Evolutionary conservation across 2,888 invertebrate species (phyloP), one percentile per base, ranked within the genome.

Genomic region (Lucinisca nassula): DNA sequence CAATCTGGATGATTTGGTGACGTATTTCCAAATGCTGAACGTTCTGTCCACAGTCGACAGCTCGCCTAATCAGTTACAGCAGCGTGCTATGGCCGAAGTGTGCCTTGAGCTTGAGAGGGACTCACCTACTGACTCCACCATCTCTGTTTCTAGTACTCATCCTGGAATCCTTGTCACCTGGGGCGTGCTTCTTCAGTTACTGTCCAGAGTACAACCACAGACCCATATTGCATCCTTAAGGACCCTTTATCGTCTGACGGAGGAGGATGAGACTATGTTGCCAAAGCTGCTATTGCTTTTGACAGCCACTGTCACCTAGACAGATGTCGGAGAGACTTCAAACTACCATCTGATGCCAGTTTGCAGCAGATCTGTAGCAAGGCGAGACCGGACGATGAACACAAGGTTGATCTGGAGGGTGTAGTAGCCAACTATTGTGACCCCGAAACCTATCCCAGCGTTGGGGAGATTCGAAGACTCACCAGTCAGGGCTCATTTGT

Each of bases 291-390:
- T 37, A 30, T 12, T 38, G 72, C 72, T 37, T 72, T 72, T 24
- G 72, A 72, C 38, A 72, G 72, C 30, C 72, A 72, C 24, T 72
- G 37, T 24, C 72, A 72, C 37, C 72, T 72, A 14, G 72, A 72
- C 30, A n/a, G 72, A 38, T 38, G 38, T n/a, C 37, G 37, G n/a
- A 4, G 8, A 21, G 72, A 38, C 10, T 40, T 72, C 38, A 4
- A 24, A 3, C 38, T 72, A 1, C 72, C 72, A 2, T 3, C 21
- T n/a, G 12, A 3, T n/a, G 40, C 72, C 3, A 72, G 40, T 21
- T 37, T 72, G 4, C 38, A 72, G 38, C n/a, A 40, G 24, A 40
- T 72, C 4, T 40, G 37, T 38, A n/a, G 6, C 4, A 35, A 72
- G n/a, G 30, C 21, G 3, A 35, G n/a, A 17, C 72, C 72, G 8